Evolutionary conservation across 2,113 vertebrate genomes (phyloP).

Genomic region (Athene cunicularia): DNA sequence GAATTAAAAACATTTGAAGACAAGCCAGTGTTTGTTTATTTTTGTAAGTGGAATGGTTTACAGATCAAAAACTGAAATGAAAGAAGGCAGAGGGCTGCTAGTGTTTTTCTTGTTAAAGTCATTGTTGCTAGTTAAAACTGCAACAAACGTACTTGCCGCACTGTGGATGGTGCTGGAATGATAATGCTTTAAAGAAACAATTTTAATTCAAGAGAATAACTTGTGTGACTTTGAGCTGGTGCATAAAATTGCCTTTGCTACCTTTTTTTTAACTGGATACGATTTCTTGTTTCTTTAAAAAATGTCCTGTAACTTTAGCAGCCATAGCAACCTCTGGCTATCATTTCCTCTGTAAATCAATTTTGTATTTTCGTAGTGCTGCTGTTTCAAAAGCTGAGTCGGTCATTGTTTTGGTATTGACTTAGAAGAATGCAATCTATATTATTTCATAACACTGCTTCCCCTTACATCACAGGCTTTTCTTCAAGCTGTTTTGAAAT

Average conservation of each 20-base stretch:
- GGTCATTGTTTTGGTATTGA: constrained; percentile 24
- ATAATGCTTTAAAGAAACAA: neutral
- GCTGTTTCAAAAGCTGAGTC: neutral
- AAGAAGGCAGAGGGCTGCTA: neutral
- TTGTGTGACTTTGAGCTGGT: neutral
- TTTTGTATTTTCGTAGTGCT: constrained; percentile 2
- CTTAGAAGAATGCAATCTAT: constrained; percentile 7
- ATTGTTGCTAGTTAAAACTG: neutral
- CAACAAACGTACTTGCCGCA: neutral
- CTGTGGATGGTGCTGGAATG: neutral
- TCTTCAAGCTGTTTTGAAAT: constrained; percentile 23
- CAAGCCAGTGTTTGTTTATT: neutral
- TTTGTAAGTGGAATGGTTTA: neutral
- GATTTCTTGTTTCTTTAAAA: neutral
- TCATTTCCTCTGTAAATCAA: constrained; percentile 22
- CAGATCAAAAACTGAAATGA: neutral
- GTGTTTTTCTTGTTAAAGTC: neutral
- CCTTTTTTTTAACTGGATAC: neutral
- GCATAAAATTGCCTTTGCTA: neutral
- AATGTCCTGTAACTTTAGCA: neutral
- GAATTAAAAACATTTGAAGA: neutral
- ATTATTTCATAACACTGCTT: neutral
- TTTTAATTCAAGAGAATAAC: neutral
- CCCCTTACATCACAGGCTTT: constrained; percentile 19
- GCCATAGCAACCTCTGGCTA: neutral